Evolutionary conservation across 1,140 invertebrate species (phyloP).

Genomic region (Drosophila sturtevanti): DNA sequence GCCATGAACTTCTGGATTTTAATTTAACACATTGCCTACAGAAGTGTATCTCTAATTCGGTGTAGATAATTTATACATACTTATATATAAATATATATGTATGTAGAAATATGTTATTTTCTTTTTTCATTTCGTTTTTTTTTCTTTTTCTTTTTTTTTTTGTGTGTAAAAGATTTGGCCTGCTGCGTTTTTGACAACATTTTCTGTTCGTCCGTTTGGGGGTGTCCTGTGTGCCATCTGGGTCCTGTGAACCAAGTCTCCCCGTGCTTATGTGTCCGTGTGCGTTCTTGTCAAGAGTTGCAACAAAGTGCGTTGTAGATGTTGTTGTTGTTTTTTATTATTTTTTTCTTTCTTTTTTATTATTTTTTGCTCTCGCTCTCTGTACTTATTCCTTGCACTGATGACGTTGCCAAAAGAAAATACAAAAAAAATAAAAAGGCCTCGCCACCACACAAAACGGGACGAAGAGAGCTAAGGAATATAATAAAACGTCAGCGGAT

Average conservation of each 20-base stretch:
- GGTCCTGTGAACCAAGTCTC: conserved; percentile 22
- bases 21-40: not conserved
- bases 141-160: not conserved
- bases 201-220: conserved; percentile 22
- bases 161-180: conserved; percentile 9
- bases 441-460: not conserved
- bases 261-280: conserved; percentile 21
- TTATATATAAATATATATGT: conserved; percentile 47
- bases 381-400: conserved; percentile 28
- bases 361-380: conserved; percentile 31
- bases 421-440: not conserved
- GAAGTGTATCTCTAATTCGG: not conserved
- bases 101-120: conserved; percentile 10
- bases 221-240: conserved; percentile 35
- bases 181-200: conserved; percentile 45
- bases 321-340: too few relatives aligned
- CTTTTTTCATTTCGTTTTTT: not conserved
- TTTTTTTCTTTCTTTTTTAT: conserved; percentile 33
- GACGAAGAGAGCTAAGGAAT: conserved; percentile 1
- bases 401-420: conserved; percentile 1
- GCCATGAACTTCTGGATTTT: too few relatives aligned
- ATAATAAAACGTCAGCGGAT: conserved; percentile 6
- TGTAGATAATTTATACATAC: conserved; percentile 52
- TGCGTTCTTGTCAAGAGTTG: conserved; percentile 66
- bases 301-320: conserved; percentile 68